These are phyloP conservation scores for Nyctereutes procyonoides DNA, from an alignment of 2,113 vertebrate genomes.

Conservation along the genomic window DNA sequence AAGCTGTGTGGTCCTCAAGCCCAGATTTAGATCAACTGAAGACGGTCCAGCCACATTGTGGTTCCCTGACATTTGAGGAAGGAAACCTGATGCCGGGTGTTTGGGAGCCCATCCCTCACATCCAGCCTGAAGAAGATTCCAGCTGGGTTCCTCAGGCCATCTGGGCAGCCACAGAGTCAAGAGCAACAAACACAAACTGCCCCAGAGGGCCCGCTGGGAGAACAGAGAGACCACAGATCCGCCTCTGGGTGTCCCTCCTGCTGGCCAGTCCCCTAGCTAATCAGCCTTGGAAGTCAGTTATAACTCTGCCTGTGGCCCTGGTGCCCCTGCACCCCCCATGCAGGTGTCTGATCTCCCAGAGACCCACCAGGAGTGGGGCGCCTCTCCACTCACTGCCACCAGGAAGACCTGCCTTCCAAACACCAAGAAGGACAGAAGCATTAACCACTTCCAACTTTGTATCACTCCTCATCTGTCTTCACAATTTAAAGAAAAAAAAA, in stretches of 20 bases:
- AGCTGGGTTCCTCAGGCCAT: neutral
- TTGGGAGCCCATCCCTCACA: accelerated
- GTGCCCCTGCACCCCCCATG: accelerated
- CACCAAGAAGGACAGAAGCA: accelerated
- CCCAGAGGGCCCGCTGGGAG: neutral
- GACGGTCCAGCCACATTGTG: accelerated
- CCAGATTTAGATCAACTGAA: neutral
- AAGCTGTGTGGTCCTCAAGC: neutral
- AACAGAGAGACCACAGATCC: neutral
- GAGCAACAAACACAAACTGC: neutral
- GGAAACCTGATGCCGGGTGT: neutral
- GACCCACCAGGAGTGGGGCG: too few species aligned
- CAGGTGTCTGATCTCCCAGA: neutral
- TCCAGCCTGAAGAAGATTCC: neutral
- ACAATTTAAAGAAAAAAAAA: too few species aligned
- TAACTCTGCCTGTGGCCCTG: too few species aligned
- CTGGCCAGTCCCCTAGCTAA: accelerated
- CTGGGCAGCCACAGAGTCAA: neutral
- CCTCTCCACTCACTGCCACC: neutral
- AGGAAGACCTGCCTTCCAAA: too few species aligned
- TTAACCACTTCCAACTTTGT: accelerated
- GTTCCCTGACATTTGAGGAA: neutral
- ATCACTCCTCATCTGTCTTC: neutral
- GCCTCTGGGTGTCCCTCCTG: neutral
- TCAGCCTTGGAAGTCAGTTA: too few species aligned